Conservation (phyloP, 2,797 vertebrate species). For the Myotis vivesi region DNA sequence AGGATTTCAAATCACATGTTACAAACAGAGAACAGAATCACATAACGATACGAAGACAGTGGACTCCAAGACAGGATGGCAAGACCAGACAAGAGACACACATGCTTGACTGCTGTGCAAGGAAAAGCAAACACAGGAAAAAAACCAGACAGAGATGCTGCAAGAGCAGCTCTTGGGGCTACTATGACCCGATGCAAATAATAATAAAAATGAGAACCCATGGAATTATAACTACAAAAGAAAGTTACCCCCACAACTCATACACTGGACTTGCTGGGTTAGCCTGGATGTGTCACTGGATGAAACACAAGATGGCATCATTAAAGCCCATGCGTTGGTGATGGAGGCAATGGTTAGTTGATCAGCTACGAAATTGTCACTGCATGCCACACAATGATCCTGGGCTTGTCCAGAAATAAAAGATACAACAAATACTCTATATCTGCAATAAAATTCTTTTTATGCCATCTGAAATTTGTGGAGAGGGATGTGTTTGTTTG, state of each 20-base stretch:
- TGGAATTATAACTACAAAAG: slow-evolving; percentile 67
- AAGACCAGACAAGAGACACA: slow-evolving; percentile 81
- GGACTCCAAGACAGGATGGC: slow-evolving; percentile 83
- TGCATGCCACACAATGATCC: slow-evolving; percentile 90
- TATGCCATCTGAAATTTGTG: slow-evolving; percentile 95
- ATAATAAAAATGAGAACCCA: slow-evolving; percentile 68
- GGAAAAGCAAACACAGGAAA: slow-evolving; percentile 80
- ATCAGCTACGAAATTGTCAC: slow-evolving; percentile 82
- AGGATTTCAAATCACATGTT: slow-evolving; percentile 84
- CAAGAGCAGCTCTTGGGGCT: slow-evolving; percentile 79
- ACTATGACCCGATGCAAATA: slow-evolving; percentile 76
- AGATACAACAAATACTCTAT: slow-evolving; percentile 90
- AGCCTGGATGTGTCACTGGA: slow-evolving; percentile 84
- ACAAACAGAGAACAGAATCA: slow-evolving; percentile 97
- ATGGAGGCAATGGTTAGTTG: slow-evolving; percentile 86
- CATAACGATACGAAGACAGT: slow-evolving; percentile 83
- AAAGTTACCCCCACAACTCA: slow-evolving; percentile 80
- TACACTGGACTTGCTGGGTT: slow-evolving; percentile 84
- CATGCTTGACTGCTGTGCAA: slow-evolving; percentile 77
- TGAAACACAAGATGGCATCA: slow-evolving; percentile 88
- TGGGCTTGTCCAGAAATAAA: slow-evolving; percentile 86
- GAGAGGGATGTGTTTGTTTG: slow-evolving; percentile 80
- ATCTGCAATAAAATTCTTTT: slow-evolving; percentile 99
- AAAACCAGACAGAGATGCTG: slow-evolving; percentile 56
- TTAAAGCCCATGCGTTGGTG: slow-evolving; percentile 88